Conservation (phyloP, 2,888 invertebrate genomes). For the Ferrisia virgata region DNA sequence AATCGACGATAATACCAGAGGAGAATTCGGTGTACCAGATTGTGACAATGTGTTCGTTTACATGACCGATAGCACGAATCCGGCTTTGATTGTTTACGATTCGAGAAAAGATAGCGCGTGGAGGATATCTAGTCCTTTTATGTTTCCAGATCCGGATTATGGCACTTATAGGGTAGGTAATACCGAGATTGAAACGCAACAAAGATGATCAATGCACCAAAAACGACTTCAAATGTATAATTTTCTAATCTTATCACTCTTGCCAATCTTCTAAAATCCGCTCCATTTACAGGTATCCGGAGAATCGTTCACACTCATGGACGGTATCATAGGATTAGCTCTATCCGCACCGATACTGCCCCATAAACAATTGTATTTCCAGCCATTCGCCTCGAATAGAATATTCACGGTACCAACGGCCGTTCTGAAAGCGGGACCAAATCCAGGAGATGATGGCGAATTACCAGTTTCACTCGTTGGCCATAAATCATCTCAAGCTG, state of each 20-base stretch:
- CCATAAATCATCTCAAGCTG: conserved; percentile 78
- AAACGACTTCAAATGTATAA: too few species aligned
- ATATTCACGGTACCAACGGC: conserved; percentile 74
- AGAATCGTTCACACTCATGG: conserved; percentile 67
- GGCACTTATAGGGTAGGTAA: conserved; percentile 57
- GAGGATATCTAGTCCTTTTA: conserved; percentile 75
- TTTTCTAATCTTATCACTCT: too few species aligned
- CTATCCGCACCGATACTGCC: conserved; percentile 62
- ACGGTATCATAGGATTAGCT: conserved; percentile 69
- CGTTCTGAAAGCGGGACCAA: conserved; percentile 68
- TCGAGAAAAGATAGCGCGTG: conserved; percentile 72
- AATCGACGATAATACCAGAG: conserved; percentile 64
- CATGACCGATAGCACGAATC: conserved; percentile 77
- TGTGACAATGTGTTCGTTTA: conserved; percentile 78
- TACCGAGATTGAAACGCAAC: too few species aligned
- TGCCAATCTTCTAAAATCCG: too few species aligned
- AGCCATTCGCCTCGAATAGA: conserved; percentile 71
- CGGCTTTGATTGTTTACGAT: conserved; percentile 65
- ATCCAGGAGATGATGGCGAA: conserved; percentile 64
- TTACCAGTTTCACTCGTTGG: conserved; percentile 75
- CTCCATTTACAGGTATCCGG: conserved; percentile 59
- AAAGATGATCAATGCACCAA: too few species aligned
- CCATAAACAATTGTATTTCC: conserved; percentile 61
- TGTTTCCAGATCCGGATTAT: conserved; percentile 81
- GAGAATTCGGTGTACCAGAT: conserved; percentile 54